phyloP scores from a whole-genome alignment of 2,888 invertebrate species.

The Notocelia uddmanniana region DNA sequence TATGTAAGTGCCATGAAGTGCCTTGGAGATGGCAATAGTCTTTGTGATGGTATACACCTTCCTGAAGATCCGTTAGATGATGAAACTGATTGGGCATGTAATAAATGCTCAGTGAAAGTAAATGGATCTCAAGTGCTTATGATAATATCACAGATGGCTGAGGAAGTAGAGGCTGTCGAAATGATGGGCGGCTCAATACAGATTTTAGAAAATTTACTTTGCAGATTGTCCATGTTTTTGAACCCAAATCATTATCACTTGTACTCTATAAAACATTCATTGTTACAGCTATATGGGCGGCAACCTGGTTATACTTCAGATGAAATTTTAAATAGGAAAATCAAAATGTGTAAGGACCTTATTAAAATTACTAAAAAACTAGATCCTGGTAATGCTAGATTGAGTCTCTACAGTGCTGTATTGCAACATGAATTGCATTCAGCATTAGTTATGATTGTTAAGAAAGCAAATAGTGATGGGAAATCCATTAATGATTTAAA shows the following conservation, averaged over 20 bases:
- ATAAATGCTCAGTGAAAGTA: slow-evolving; percentile 88
- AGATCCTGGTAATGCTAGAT: slow-evolving; percentile 90
- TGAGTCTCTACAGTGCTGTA: slow-evolving; percentile 92
- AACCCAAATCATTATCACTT: slow-evolving; percentile 95
- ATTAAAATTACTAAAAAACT: slow-evolving; percentile 87
- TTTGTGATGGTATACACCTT: slow-evolving; percentile 89
- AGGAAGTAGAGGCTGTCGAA: slow-evolving; percentile 90
- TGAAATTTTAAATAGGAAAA: slow-evolving; percentile 87
- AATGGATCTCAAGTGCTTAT: slow-evolving; percentile 88
- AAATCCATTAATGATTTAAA: slow-evolving; percentile 71
- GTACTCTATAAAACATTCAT: slow-evolving; percentile 92
- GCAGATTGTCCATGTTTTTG: slow-evolving; percentile 90
- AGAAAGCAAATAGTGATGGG: slow-evolving; percentile 69
- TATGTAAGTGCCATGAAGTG: slow-evolving; percentile 90
- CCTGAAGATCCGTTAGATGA: slow-evolving; percentile 89
- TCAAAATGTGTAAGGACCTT: slow-evolving; percentile 88
- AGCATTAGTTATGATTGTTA: slow-evolving; percentile 82
- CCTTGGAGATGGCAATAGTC: slow-evolving; percentile 83
- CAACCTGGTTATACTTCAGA: slow-evolving; percentile 87
- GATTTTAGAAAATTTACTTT: slow-evolving; percentile 87
- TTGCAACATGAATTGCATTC: slow-evolving; percentile 90
- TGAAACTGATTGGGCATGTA: slow-evolving; percentile 91
- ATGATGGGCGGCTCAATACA: slow-evolving; percentile 86
- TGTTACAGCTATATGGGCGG: slow-evolving; percentile 92
- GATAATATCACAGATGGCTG: slow-evolving; percentile 90